phyloP scores from a whole-genome alignment of 2,888 invertebrate species.

The Onchidella celtica region DNA sequence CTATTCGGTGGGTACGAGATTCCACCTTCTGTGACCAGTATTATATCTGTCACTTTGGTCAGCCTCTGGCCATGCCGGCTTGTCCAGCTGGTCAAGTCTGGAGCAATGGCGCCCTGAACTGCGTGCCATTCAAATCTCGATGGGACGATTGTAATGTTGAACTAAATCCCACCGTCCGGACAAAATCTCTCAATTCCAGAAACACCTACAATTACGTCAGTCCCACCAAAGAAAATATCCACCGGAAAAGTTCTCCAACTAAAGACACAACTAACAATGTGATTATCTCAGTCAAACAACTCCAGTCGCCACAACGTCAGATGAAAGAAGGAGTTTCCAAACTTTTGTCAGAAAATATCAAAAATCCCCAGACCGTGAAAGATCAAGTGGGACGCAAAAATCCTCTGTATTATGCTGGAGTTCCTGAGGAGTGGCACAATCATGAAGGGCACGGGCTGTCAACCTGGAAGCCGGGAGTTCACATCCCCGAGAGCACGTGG shows the following conservation, averaged over 20 bases:
- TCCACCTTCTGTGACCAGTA: slow-evolving; percentile 55
- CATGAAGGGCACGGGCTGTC: too few relatives aligned
- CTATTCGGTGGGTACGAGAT: slow-evolving; percentile 58
- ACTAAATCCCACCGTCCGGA: too few relatives aligned
- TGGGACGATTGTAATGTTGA: slow-evolving; percentile 58
- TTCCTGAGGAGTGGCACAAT: background rate
- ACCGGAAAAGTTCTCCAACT: background rate
- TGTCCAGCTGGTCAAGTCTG: slow-evolving; percentile 60
- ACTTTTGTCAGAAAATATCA: background rate
- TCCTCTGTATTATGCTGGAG: background rate
- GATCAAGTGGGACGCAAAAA: background rate
- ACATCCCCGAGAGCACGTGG: too few relatives aligned
- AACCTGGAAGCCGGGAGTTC: too few relatives aligned
- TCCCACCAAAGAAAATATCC: too few relatives aligned
- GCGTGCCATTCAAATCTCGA: slow-evolving; percentile 55
- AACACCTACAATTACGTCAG: too few relatives aligned
- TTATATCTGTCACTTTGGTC: slow-evolving; percentile 59
- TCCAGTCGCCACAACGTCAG: background rate
- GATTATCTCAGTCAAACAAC: background rate
- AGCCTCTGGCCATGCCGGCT: slow-evolving; percentile 56
- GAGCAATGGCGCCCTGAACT: slow-evolving; percentile 55
- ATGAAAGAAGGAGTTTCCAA: background rate
- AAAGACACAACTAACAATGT: too few relatives aligned
- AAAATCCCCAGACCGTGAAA: background rate
- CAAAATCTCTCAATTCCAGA: too few relatives aligned